These are phyloP conservation scores for Piaya cayana DNA, from an alignment of 2,113 vertebrate genomes.

Conservation along the genomic window DNA sequence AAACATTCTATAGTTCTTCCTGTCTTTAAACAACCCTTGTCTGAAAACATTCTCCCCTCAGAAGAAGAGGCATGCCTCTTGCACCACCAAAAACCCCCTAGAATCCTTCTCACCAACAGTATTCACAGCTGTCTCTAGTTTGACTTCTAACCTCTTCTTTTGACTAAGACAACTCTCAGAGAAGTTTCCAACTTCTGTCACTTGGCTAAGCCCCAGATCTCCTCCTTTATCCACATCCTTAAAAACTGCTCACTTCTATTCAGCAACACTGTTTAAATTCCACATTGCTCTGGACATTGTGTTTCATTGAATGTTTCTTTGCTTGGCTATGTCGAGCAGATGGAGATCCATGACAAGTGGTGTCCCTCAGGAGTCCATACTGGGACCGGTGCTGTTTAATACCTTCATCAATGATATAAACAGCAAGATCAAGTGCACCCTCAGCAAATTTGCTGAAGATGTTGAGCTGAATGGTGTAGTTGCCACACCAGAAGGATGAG, in stretches of 20 bases:
- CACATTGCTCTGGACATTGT: not conserved
- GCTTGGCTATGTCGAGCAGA: not conserved
- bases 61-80: not conserved
- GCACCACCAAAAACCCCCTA: not conserved
- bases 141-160: slow-evolving; percentile 5
- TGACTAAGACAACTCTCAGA: not conserved
- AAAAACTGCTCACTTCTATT: not conserved
- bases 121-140: slow-evolving; percentile 4
- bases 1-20: not conserved
- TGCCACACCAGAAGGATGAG: too few species aligned
- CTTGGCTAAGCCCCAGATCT: not conserved
- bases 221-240: not conserved
- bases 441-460: too few species aligned
- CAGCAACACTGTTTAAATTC: not conserved
- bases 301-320: not conserved
- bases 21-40: not conserved
- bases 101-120: not conserved
- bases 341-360: too few species aligned
- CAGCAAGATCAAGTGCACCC: too few species aligned
- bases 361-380: too few species aligned
- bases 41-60: not conserved
- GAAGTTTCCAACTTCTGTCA: slow-evolving; percentile 4
- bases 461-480: too few species aligned
- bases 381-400: too few species aligned
- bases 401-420: too few species aligned